Conservation (phyloP, 2,797 vertebrate genomes). For the Cetoscarus ocellatus region DNA sequence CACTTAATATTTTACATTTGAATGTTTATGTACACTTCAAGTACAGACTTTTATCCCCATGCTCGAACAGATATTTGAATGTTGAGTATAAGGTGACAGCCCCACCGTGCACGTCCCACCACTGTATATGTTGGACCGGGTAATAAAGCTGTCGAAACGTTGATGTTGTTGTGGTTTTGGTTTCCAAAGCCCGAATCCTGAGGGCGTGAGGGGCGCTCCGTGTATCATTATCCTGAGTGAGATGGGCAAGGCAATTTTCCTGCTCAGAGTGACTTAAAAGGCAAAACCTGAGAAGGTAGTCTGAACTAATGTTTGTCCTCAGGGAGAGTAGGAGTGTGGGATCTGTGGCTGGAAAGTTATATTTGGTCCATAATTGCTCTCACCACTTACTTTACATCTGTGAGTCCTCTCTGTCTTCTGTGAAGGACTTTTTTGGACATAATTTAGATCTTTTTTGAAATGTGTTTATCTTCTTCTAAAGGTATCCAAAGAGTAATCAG, state of each 20-base stretch:
- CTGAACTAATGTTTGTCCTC: conserved; percentile 45
- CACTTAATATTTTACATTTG: too few species aligned
- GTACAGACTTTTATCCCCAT: too few species aligned
- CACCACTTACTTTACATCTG: not conserved
- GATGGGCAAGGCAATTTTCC: conserved; percentile 49
- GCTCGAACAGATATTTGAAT: too few species aligned
- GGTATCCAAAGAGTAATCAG: conserved; percentile 28
- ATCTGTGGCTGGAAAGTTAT: not conserved
- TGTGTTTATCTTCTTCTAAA: conserved; percentile 22
- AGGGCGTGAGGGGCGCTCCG: conserved; percentile 22
- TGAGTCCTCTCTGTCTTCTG: not conserved
- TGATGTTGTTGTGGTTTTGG: conserved; percentile 20
- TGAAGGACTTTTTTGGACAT: conserved; percentile 9
- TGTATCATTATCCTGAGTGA: conserved; percentile 46
- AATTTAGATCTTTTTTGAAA: not conserved
- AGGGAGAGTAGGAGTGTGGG: conserved; percentile 18
- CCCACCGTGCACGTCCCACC: too few species aligned
- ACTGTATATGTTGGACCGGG: too few species aligned
- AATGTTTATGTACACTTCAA: too few species aligned
- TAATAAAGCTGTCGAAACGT: not conserved
- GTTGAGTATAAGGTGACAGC: too few species aligned
- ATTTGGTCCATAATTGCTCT: not conserved
- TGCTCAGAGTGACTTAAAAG: conserved; percentile 29
- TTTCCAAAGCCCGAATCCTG: conserved; percentile 21
- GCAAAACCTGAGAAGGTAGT: conserved; percentile 35